phyloP scores from a whole-genome alignment of 2,888 invertebrate species.

The Erpobdella octoculata region DNA sequence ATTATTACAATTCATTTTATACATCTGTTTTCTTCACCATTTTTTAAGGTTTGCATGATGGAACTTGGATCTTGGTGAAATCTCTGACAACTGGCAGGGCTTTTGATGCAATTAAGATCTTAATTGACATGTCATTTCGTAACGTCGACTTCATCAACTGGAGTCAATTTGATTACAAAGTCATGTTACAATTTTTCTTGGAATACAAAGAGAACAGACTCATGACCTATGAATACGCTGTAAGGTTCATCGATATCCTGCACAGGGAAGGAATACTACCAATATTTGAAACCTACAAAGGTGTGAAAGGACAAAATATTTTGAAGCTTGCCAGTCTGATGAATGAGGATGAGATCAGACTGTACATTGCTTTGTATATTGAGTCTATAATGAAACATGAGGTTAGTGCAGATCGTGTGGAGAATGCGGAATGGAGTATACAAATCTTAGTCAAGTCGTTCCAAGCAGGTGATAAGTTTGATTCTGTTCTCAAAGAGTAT shows the following conservation, averaged over 20 bases:
- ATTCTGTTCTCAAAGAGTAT: background rate
- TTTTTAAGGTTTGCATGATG: too few relatives aligned
- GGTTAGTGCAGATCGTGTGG: background rate
- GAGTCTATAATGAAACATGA: background rate
- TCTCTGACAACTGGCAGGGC: too few relatives aligned
- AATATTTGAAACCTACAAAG: background rate
- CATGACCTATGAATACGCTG: background rate
- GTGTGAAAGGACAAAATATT: background rate
- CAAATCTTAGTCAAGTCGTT: background rate
- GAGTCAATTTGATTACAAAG: background rate
- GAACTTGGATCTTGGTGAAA: too few relatives aligned
- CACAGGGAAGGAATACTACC: background rate
- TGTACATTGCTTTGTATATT: background rate
- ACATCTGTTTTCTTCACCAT: too few relatives aligned
- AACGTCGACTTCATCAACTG: background rate
- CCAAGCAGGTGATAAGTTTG: background rate
- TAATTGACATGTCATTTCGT: too few relatives aligned
- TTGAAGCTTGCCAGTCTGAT: background rate
- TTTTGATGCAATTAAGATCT: too few relatives aligned
- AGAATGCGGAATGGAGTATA: background rate
- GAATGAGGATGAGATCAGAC: background rate
- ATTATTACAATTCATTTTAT: too few relatives aligned
- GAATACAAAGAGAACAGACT: background rate
- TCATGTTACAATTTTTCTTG: background rate
- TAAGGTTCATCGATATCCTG: background rate